Evolutionary conservation across 2,888 invertebrate genomes (phyloP).

Genomic region (Apodemia zela): DNA sequence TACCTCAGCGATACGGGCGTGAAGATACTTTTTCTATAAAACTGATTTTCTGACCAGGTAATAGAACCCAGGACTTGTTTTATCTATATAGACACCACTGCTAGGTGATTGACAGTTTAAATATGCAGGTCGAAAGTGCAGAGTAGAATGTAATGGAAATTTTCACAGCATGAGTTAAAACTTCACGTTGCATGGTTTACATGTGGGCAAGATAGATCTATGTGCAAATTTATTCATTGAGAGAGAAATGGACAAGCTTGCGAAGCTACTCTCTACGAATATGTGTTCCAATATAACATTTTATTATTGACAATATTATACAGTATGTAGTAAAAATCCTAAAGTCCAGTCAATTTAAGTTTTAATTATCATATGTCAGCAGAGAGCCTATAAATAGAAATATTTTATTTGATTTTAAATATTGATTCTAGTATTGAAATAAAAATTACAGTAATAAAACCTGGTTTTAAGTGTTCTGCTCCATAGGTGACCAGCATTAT

Average conservation of each 20-base stretch:
- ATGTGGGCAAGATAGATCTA: conserved; percentile 8
- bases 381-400: no score
- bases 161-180: conserved; percentile 6
- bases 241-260: conserved; percentile 25
- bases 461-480: no score
- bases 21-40: no score
- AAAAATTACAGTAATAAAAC: no score
- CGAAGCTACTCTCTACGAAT: conserved; percentile 4
- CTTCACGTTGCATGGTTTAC: conserved; percentile 1
- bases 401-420: no score
- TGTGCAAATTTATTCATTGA: conserved; percentile 37
- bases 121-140: not conserved
- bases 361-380: no score
- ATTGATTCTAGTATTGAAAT: no score
- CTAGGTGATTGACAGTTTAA: not conserved
- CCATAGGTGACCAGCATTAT: no score
- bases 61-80: not conserved
- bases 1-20: no score
- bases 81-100: not conserved
- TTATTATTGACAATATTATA: not conserved
- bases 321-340: no score
- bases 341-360: no score
- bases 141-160: conserved; percentile 2
- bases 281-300: not conserved
- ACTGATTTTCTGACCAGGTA: not conserved